A percentile compares a stretch with the other conserved stretches of the same genome.
Conservation (phyloP, 2,113 vertebrate species). For the Pyrgilauda ruficollis region DNA sequence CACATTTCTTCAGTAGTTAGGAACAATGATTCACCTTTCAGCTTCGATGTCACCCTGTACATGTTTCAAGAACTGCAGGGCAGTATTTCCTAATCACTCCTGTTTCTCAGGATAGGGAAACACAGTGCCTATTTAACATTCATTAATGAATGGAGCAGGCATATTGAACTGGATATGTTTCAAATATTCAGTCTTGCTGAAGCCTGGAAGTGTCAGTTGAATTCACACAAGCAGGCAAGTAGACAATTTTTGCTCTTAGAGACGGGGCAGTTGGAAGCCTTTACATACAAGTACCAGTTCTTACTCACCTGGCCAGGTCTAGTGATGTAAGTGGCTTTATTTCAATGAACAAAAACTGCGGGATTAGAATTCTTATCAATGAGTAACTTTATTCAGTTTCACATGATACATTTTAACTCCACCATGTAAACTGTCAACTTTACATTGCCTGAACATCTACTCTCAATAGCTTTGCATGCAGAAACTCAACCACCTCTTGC, state of each 20-base stretch:
- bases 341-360: background rate
- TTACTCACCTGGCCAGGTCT: slow-evolving; percentile 35
- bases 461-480: background rate
- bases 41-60: background rate
- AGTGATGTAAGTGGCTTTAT: background rate
- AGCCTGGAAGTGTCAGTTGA: background rate
- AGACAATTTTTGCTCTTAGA: background rate
- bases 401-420: background rate
- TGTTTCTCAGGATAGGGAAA: background rate
- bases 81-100: background rate
- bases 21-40: background rate
- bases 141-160: background rate
- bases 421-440: background rate
- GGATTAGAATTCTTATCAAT: slow-evolving; percentile 2
- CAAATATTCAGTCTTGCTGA: background rate
- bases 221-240: background rate
- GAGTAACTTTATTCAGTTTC: background rate
- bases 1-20: background rate
- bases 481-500: background rate
- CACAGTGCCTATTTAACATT: background rate
- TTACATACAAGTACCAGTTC: background rate
- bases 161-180: background rate
- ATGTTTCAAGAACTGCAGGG: background rate
- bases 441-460: background rate
- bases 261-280: background rate